Conservation (phyloP, 2,888 invertebrate genomes). For the Chaetogeoica ovagalla region DNA sequence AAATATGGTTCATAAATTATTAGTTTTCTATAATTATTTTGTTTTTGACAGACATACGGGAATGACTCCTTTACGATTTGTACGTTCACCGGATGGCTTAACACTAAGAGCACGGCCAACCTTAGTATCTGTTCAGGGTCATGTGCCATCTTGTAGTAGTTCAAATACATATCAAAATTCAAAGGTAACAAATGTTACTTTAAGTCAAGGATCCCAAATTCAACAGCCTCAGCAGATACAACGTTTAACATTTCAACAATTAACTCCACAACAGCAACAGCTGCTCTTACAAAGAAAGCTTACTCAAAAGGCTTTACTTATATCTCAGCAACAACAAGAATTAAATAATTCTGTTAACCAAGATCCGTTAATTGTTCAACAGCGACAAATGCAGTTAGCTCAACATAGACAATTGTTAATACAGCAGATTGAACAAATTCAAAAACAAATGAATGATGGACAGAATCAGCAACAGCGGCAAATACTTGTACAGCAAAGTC, state of each 20-base stretch:
- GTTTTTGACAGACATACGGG: conserved; percentile 55
- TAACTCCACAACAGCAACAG: conserved; percentile 56
- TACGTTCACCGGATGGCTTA: conserved; percentile 56
- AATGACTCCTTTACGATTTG: conserved; percentile 60
- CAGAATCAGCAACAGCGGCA: conserved; percentile 59
- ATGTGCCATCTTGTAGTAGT: conserved; percentile 45
- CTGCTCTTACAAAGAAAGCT: conserved; percentile 58
- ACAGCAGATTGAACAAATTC: conserved; percentile 57
- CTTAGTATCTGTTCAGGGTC: conserved; percentile 52
- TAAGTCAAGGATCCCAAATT: conserved; percentile 46
- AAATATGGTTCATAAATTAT: neutral
- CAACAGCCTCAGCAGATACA: conserved; percentile 45
- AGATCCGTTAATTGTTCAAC: conserved; percentile 54
- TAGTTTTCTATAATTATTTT: conserved; percentile 8
- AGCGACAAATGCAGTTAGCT: conserved; percentile 51
- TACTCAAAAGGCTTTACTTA: conserved; percentile 53
- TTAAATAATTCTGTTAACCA: conserved; percentile 53
- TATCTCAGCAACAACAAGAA: conserved; percentile 56
- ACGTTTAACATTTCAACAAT: conserved; percentile 52
- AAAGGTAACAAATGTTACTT: conserved; percentile 44
- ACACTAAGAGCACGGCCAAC: conserved; percentile 54
- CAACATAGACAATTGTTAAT: conserved; percentile 56
- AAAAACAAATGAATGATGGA: conserved; percentile 57
- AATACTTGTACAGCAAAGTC: conserved; percentile 53
- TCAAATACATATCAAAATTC: conserved; percentile 43